Evolutionary conservation across 2,797 vertebrate genomes (phyloP).

Genomic region (Etheostoma nigrum): DNA sequence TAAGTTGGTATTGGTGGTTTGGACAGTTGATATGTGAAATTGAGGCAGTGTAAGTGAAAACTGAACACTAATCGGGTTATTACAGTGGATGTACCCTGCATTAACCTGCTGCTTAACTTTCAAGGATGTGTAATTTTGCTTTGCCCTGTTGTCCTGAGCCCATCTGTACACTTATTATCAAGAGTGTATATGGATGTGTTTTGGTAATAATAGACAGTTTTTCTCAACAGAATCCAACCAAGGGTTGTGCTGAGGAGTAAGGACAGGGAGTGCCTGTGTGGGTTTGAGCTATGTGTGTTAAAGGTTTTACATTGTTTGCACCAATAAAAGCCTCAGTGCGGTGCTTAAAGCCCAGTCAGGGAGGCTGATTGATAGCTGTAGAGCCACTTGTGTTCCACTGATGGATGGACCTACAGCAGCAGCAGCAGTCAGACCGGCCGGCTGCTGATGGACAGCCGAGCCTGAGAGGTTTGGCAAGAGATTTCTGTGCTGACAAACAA

Average conservation of each 20-base stretch:
- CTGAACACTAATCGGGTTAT: not conserved
- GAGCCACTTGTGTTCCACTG: constrained; percentile 31
- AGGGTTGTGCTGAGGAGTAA: constrained; percentile 26
- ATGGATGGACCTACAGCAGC: constrained; percentile 52
- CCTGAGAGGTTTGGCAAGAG: constrained; percentile 39
- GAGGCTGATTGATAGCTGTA: constrained; percentile 52
- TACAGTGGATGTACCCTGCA: not conserved
- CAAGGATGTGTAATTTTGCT: not conserved
- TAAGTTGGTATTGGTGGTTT: too few relatives aligned
- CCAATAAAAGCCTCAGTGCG: constrained; percentile 26
- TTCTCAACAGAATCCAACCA: constrained; percentile 16
- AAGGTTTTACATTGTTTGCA: constrained; percentile 14
- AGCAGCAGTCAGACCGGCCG: constrained; percentile 38
- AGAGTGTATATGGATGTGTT: not conserved
- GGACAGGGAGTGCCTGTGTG: not conserved
- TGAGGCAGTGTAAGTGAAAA: not conserved
- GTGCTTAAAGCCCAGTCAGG: not conserved
- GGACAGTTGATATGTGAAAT: too few relatives aligned
- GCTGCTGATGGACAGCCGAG: constrained; percentile 45
- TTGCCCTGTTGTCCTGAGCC: not conserved
- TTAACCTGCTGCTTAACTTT: not conserved
- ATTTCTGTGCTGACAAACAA: constrained; percentile 55
- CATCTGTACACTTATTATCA: not conserved
- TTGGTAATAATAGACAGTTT: not conserved
- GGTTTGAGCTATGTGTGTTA: not conserved